These are phyloP conservation scores for Atta colombica DNA, from an alignment of 1,140 invertebrate genomes.

Conservation along the genomic window DNA sequence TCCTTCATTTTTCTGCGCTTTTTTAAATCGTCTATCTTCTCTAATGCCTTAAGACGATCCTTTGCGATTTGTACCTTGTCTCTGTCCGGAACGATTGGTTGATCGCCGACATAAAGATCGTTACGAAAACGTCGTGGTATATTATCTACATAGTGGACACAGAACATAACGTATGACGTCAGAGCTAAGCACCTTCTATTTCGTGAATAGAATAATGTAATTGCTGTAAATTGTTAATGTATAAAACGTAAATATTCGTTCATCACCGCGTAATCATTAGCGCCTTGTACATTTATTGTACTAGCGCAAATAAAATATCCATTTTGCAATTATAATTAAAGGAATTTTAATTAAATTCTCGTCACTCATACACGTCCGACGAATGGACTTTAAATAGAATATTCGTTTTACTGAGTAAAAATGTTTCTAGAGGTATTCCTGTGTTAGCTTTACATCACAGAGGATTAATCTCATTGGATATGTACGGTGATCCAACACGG, in stretches of 20 bases:
- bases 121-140: conserved; percentile 58
- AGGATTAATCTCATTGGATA: conserved; percentile 40
- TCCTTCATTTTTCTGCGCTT: conserved; percentile 74
- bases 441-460: conserved; percentile 25
- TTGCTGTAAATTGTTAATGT: not conserved
- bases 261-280: not conserved
- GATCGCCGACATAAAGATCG: conserved; percentile 76
- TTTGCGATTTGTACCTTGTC: conserved; percentile 36
- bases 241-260: conserved; percentile 17
- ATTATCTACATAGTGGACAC: conserved; percentile 58
- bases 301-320: conserved; percentile 45
- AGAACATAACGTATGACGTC: not conserved
- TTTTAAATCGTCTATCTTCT: conserved; percentile 74
- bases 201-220: conserved; percentile 9
- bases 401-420: conserved; percentile 38
- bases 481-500: not conserved
- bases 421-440: conserved; percentile 39
- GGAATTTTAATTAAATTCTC: conserved; percentile 61
- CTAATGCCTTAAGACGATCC: conserved; percentile 67
- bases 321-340: conserved; percentile 53
- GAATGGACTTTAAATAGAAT: conserved; percentile 43
- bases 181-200: not conserved
- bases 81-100: conserved; percentile 59
- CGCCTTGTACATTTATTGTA: not conserved
- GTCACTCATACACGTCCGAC: conserved; percentile 7